Evolutionary conservation across 1,140 invertebrate species (phyloP), one percentile per base, ranked within the genome.

Genomic region (Apis dorsata): DNA sequence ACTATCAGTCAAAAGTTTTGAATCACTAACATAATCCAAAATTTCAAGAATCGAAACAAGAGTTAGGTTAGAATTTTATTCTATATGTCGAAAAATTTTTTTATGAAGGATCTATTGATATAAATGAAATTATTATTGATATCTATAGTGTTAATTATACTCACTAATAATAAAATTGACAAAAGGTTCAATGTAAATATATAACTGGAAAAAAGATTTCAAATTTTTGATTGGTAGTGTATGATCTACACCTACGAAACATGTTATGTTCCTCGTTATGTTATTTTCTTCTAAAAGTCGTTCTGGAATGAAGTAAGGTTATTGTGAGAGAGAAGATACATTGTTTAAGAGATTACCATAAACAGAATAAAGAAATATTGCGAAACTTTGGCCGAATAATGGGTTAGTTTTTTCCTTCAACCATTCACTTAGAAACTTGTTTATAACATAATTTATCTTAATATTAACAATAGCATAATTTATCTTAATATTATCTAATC

Each of bases 281-380:
- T 44, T 34, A 73, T 44, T 65, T 80, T 51, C 19, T 65, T 80
- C 8, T 55, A 19, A 19, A 80, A 73, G 13, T 19, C 19, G 59
- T 73, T 73, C 21, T 24, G 44, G 69, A 55, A 44, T 73, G 79
- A 73, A 44, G 49, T 63, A 73, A 24, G 10, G 15, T 80, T 80
- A 80, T 80, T 24, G 19, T 15, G 24, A 28, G 12, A 11, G 60
- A 44, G 5, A 44, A 44, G 34, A 44, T 19, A 68, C 65, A 34
- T 1, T 68, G 65, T n/a, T 2, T 10, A 65, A n/a, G 44, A 24
- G 74, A 60, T n/a, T 7, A 53, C 44, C 62, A 34, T 55, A 55
- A 62, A 72, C 53, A 57, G 34, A 79, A 59, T 51, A 10, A 59
- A 69, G 28, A 19, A 19, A 53, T 34, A 63, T 21, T 17, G 55